These are phyloP conservation scores for Lithophane semibrunnea DNA, from an alignment of 2,888 invertebrate species.

Conservation along the genomic window DNA sequence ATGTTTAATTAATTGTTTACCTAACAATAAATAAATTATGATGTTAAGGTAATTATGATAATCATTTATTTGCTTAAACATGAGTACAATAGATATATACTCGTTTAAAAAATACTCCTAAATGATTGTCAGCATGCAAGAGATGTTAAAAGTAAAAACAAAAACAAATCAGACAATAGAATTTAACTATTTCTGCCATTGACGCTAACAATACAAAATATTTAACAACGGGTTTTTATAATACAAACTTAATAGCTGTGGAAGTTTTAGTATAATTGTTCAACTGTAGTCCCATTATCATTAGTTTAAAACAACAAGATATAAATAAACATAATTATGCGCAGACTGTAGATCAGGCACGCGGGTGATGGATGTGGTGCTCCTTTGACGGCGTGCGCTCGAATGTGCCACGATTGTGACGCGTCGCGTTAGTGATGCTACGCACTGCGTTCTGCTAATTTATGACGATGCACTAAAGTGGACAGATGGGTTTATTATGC, in stretches of 20 bases:
- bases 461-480: conserved; percentile 30
- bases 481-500: conserved; percentile 15
- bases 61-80: neutral
- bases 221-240: neutral
- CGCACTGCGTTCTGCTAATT: conserved; percentile 44
- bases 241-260: neutral
- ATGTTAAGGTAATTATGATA: neutral
- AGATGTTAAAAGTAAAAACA: no score
- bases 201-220: neutral
- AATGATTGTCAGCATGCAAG: no score
- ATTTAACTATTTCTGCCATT: neutral
- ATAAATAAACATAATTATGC: conserved; percentile 42
- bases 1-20: no score
- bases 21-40: neutral
- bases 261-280: neutral
- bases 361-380: conserved; percentile 39
- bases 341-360: conserved; percentile 38
- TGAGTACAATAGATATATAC: no score
- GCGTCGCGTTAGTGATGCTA: conserved; percentile 10
- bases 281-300: conserved; percentile 17
- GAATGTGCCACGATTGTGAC: conserved; percentile 33
- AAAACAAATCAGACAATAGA: no score
- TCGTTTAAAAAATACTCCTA: no score
- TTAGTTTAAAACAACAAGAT: conserved; percentile 29
- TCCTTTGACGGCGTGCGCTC: conserved; percentile 20